phyloP scores from a whole-genome alignment of 2,888 invertebrate species.

The Pasiphila rectangulata region DNA sequence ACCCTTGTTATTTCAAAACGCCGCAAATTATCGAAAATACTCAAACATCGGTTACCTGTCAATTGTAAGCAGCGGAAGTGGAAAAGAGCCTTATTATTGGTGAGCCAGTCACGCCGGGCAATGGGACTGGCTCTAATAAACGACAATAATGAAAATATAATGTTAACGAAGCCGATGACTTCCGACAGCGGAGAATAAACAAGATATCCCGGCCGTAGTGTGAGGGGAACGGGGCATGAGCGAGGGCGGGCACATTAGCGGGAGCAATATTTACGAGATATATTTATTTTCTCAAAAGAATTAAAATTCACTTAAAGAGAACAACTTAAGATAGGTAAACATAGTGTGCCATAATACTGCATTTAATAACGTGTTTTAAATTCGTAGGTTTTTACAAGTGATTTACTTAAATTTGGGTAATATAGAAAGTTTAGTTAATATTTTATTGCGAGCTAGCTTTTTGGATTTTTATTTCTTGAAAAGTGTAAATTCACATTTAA shows the following conservation, averaged over 20 bases:
- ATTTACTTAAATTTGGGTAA: too few relatives aligned
- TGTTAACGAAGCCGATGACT: conserved; percentile 55
- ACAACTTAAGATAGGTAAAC: too few relatives aligned
- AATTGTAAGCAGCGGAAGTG: conserved; percentile 43
- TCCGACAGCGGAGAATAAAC: conserved; percentile 65
- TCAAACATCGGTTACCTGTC: conserved; percentile 33
- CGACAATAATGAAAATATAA: conserved; percentile 53
- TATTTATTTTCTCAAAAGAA: too few relatives aligned
- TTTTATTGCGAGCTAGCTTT: too few relatives aligned
- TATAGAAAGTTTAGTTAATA: too few relatives aligned
- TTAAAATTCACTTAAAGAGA: too few relatives aligned
- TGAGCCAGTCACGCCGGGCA: conserved; percentile 51
- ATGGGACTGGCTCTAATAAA: conserved; percentile 40
- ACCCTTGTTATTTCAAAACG: conserved; percentile 23
- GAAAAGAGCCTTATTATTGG: conserved; percentile 38
- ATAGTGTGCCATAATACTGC: too few relatives aligned
- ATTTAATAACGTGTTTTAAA: too few relatives aligned
- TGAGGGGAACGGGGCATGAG: conserved; percentile 25
- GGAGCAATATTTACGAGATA: too few relatives aligned
- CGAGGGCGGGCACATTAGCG: conserved; percentile 34
- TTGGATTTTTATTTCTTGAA: too few relatives aligned
- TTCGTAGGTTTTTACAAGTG: too few relatives aligned
- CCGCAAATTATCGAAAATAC: conserved; percentile 29
- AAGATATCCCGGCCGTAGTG: conserved; percentile 46
- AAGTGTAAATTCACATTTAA: too few relatives aligned